Evolutionary conservation across 2,797 vertebrate genomes (phyloP), one percentile per base, ranked within the genome.

Genomic region (Pristis pectinata): DNA sequence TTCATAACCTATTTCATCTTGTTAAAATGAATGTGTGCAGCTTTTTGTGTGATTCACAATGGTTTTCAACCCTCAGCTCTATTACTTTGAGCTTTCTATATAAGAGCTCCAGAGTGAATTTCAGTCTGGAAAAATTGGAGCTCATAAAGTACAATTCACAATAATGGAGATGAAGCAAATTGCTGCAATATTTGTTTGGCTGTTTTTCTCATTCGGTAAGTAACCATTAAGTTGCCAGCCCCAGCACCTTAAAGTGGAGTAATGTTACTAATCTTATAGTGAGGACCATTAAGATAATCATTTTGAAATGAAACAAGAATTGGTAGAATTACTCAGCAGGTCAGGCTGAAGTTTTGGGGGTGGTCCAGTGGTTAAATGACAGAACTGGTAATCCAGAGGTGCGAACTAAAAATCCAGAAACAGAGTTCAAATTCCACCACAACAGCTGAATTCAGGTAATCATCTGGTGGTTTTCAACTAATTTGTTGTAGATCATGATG

Each of bases 31-130:
- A 91, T 67, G 61, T 91, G 37, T 41, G 61, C 19, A 10, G 8
- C 70, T 91, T n/a, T 67, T 59, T 67, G 19, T 41, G n/a, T 41
- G 22, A 10, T 41, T 67, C 34, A 67, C 61, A 10, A 67, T 11
- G 1, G 61, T 0, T 85, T 41, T 37, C n/a, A 67, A 22, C 19
- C 19, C 59, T 24, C 87, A 67, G 59, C n/a, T 91, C 61, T 64
- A 41, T 91, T 91, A 64, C 87, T 44, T 67, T 91, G 61, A 41
- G 37, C n/a, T 24, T 41, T 91, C 61, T 24, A 24, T 24, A 67
- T 37, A 67, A 91, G 91, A 91, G 17, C 34, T 91, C n/a, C 17
- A 19, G 87, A 64, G 37, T 91, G 64, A 91, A 91, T 91, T 41
- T 91, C 61, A 91, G 67, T 27, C n/a, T 22, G 6, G 37, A 24